Base-by-base conservation (phyloP, 2,113 vertebrate species). In the Rafetus swinhoei region DNA sequence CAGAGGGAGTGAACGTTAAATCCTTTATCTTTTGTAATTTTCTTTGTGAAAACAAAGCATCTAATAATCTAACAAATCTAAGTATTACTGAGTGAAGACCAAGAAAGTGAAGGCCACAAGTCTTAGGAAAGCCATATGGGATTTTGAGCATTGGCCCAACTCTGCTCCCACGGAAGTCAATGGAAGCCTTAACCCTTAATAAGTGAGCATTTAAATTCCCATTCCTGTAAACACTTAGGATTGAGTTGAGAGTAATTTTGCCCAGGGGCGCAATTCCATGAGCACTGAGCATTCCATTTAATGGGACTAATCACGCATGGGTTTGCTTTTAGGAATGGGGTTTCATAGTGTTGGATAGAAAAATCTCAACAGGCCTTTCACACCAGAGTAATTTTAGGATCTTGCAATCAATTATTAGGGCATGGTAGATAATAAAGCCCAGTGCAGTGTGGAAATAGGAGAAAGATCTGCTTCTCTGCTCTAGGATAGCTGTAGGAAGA, bases 191-290 rank as follows among this genome's bases (percentile, higher is more conserved):
- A 81, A 9, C 84, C 55, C 74, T 96, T 93, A 91, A 81, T 39
- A 88, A 94, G 90, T 82, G 88, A 85, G 79, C 27, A 84, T 94
- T 95, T 87, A 93, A 90, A 94, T 87, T 93, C 88, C 84, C 79
- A 45, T 79, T 88, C 52, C 52, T 81, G 15, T 88, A 92, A 91
- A 62, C 57, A 19, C 2, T 19, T 69, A 35, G 9, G 45, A 72
- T 74, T 88, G 57, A 59, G 83, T 94, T 55, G 93, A 94, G 93
- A 92, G 35, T 72, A 56, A 85, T 88, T 93, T 94, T 53, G 53
- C 57, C 18, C 3, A 1, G 22, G 65, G 69, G 24, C 89, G 69
- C 93, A 90, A 95, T 94, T 96, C 27, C 79, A 81, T 45, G 65
- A 84, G 86, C 57, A 50, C 15, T 86, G 65, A 87, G 55, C 45